phyloP scores from a whole-genome alignment of 23 tunicate species.

The Trididemnum clinides region DNA sequence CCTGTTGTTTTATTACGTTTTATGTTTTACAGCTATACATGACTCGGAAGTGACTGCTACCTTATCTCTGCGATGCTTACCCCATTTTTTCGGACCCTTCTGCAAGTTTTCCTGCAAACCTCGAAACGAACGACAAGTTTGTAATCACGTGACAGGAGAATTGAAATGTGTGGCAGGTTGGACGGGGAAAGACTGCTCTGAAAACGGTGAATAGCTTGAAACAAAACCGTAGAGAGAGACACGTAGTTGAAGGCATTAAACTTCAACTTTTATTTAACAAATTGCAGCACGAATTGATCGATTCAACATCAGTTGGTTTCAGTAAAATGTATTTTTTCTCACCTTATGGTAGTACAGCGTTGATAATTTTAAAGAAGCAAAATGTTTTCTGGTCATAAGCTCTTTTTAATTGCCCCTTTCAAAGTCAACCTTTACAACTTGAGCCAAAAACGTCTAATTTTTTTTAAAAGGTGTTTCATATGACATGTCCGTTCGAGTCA shows the following conservation, averaged over 20 bases:
- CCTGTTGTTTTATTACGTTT: too few species aligned
- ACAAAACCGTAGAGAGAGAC: neutral
- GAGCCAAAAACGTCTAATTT: too few species aligned
- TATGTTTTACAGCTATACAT: too few species aligned
- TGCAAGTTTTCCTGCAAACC: slow-evolving; percentile 30
- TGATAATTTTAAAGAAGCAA: too few species aligned
- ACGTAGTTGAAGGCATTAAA: neutral
- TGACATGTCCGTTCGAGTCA: too few species aligned
- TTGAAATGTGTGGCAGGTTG: slow-evolving; percentile 33
- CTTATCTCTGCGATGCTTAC: neutral
- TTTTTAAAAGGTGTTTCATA: too few species aligned
- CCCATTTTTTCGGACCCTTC: slow-evolving; percentile 34
- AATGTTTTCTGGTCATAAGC: too few species aligned
- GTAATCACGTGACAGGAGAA: slow-evolving; percentile 57
- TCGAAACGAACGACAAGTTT: slow-evolving; percentile 24
- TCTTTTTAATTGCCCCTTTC: too few species aligned
- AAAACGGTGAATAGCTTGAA: neutral
- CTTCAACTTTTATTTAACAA: neutral
- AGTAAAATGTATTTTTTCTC: neutral
- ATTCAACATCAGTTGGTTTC: neutral
- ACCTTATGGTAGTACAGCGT: too few species aligned
- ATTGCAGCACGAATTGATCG: neutral
- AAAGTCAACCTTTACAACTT: too few species aligned
- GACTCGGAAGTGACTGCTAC: slow-evolving; percentile 11
- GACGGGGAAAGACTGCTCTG: slow-evolving; percentile 30